Conservation (phyloP, 2,797 vertebrate genomes). For the Platyrinchus mystaceus region DNA sequence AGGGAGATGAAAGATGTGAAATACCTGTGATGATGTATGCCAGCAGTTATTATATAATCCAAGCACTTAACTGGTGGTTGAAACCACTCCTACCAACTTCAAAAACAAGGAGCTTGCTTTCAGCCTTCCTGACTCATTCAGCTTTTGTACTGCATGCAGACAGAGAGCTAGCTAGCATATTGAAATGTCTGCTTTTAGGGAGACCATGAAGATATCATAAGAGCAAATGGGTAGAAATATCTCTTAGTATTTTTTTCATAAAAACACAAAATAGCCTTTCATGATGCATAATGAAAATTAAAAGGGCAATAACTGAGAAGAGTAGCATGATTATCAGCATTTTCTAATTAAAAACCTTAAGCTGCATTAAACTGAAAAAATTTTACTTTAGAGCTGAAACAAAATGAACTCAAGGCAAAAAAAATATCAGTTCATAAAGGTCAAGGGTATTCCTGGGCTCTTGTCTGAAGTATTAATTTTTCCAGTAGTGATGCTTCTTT, state of each 20-base stretch:
- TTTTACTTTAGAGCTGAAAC: background rate
- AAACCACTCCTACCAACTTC: slow-evolving; percentile 20
- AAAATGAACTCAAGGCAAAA: background rate
- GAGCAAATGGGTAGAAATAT: background rate
- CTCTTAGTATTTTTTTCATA: background rate
- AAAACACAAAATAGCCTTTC: background rate
- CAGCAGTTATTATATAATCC: background rate
- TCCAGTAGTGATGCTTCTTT: background rate
- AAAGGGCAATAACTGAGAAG: background rate
- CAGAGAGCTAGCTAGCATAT: background rate
- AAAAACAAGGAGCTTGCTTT: background rate
- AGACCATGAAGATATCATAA: background rate
- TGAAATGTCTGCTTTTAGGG: background rate
- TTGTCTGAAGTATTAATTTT: background rate
- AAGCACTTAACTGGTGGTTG: background rate
- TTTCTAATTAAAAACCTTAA: background rate
- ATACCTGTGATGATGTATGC: background rate
- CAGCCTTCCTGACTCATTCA: background rate
- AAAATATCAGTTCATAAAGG: background rate
- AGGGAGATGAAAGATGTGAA: background rate
- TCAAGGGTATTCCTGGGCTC: background rate
- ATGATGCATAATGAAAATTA: background rate
- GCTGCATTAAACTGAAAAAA: background rate
- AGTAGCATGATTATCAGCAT: background rate
- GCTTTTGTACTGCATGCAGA: background rate